phyloP scores from a whole-genome alignment of 1,140 invertebrate species.

The Dreissena rostriformis region DNA sequence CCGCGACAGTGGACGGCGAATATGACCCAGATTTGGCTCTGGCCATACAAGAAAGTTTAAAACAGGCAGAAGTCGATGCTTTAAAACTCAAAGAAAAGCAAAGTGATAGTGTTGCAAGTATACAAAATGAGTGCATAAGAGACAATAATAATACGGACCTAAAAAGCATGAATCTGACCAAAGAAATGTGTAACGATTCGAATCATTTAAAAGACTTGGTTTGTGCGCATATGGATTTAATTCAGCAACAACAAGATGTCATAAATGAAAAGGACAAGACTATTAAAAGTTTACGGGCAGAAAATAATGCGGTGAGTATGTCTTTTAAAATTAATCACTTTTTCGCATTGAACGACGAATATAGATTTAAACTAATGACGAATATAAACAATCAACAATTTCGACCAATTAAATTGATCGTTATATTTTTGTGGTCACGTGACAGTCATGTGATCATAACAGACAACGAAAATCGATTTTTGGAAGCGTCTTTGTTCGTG shows the following conservation, averaged over 20 bases:
- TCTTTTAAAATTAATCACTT: slow-evolving; percentile 8
- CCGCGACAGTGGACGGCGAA: slow-evolving; percentile 46
- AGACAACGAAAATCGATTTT: slow-evolving; percentile 38
- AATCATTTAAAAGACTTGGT: slow-evolving; percentile 55
- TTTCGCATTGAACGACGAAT: neutral
- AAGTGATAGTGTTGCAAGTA: slow-evolving; percentile 29
- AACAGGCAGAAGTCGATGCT: slow-evolving; percentile 54
- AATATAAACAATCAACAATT: slow-evolving; percentile 7
- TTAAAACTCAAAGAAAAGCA: slow-evolving; percentile 51
- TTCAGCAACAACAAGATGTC: slow-evolving; percentile 57
- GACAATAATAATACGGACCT: slow-evolving; percentile 25
- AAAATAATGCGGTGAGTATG: slow-evolving; percentile 54
- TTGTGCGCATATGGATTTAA: slow-evolving; percentile 54
- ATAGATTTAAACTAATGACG: neutral
- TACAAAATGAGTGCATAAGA: slow-evolving; percentile 34
- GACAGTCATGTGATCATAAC: slow-evolving; percentile 56
- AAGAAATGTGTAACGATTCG: slow-evolving; percentile 32
- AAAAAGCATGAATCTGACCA: slow-evolving; percentile 21
- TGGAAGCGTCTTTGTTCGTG: slow-evolving; percentile 52
- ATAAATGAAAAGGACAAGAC: slow-evolving; percentile 54
- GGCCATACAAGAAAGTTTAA: slow-evolving; percentile 57
- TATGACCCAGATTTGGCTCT: slow-evolving; percentile 60
- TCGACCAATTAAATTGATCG: neutral
- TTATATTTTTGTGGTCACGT: slow-evolving; percentile 22
- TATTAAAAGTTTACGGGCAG: slow-evolving; percentile 43